Evolutionary conservation across 2,888 invertebrate species (phyloP).

Genomic region (Macropis europaea): DNA sequence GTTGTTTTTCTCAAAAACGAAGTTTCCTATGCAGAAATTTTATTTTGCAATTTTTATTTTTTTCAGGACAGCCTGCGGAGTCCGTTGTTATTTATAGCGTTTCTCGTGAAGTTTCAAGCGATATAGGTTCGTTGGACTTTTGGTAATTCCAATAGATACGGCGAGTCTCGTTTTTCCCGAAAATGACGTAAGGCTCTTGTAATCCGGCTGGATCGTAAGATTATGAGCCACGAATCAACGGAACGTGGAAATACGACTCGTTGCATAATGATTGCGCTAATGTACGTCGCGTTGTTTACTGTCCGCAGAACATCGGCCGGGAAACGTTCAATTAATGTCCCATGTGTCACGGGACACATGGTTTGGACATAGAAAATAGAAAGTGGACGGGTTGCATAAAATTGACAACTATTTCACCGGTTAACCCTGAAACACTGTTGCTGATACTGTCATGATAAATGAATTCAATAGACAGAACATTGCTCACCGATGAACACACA

Average conservation of each 20-base stretch:
- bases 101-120: too few relatives aligned
- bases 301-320: conserved; percentile 43
- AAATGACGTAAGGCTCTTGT: conserved; percentile 38
- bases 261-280: conserved; percentile 59
- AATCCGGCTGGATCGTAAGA: conserved; percentile 34
- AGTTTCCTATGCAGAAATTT: too few relatives aligned
- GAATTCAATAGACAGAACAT: too few relatives aligned
- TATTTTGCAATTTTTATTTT: too few relatives aligned
- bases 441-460: too few relatives aligned
- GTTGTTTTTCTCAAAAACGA: too few relatives aligned
- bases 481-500: too few relatives aligned
- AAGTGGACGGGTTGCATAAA: conserved; percentile 52
- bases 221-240: conserved; percentile 48
- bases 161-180: not conserved
- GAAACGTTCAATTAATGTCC: conserved; percentile 57
- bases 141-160: too few relatives aligned
- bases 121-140: too few relatives aligned
- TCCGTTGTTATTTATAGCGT: too few relatives aligned
- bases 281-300: conserved; percentile 52
- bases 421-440: not conserved
- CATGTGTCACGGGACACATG: conserved; percentile 33
- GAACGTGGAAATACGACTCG: conserved; percentile 43
- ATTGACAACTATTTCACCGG: conserved; percentile 9
- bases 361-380: conserved; percentile 58
- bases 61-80: too few relatives aligned